Evolutionary conservation across 1,140 invertebrate genomes (phyloP), one percentile per base, ranked within the genome.

Genomic region (Drosophila azteca): DNA sequence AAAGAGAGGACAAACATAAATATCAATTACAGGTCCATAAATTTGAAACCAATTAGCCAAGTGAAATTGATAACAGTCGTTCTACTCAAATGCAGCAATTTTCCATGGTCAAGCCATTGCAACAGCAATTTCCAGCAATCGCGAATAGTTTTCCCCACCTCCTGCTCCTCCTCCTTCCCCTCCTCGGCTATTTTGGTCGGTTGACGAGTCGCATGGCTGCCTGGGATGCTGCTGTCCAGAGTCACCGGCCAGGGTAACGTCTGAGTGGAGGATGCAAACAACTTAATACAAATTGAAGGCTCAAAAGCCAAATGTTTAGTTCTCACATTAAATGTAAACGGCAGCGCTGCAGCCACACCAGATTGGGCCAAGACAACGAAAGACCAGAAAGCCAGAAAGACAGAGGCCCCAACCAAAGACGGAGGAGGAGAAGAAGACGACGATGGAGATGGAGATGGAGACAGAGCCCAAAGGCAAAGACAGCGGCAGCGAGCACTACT

Each of bases 1-100:
- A 45, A 35, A 62, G 59, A 66, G 63, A 77, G 58, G 62, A 84
- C 80, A 75, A 50, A 76, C 87, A 90, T 90, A 90, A 90, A 90
- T 90, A 90, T 90, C 85, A 87, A 87, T 87, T 79, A 90, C 87
- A 82, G 87, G 81, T 90, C 87, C 87, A 90, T 90, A 90, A 90
- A 90, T 90, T 90, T 87, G 70, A 90, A 90, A 90, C 87, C 87
- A 90, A 90, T 90, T 90, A 90, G 87, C 87, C 87, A 90, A 64
- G 81, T 74, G 79, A 85, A 90, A 90, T 90, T 90, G 87, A 90
- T 90, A 90, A 90, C 70, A 85, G 68, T 77, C 78, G 71, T 70
- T 77, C 26, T 65, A 49, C 39, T 59, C 26, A 69, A 81, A 68
- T 50, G 68, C 82, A 61, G 74, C 77, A 87, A 84, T 79, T 85